phyloP scores from a whole-genome alignment of 2,888 invertebrate species.

The Phasia obesa region DNA sequence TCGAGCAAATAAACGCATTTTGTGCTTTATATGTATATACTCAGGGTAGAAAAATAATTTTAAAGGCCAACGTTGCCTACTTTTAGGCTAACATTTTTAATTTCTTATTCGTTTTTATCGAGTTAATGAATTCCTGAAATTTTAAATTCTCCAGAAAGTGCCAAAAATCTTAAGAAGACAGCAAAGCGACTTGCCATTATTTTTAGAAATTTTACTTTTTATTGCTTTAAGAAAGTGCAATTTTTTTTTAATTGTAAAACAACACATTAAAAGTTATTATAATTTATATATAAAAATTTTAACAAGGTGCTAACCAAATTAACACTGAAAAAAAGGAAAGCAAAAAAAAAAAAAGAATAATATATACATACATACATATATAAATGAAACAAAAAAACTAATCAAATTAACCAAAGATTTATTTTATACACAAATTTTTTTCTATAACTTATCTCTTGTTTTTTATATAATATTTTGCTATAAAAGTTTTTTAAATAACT shows the following conservation, averaged over 20 bases:
- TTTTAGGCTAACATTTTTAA: too few species aligned
- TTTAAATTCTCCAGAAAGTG: conserved; percentile 26
- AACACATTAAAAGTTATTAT: conserved; percentile 38
- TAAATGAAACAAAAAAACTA: conserved; percentile 70
- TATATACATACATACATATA: too few species aligned
- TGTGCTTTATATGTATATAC: too few species aligned
- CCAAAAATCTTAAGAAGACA: conserved; percentile 17
- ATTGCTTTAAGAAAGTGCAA: conserved; percentile 51
- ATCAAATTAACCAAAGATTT: conserved; percentile 73
- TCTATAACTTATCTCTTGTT: conserved; percentile 5
- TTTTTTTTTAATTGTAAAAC: conserved; percentile 43
- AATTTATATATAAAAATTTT: conserved; percentile 42
- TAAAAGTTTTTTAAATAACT: conserved; percentile 5
- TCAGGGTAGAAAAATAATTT: too few species aligned
- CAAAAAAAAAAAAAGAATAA: conserved; percentile 33
- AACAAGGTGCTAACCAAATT: conserved; percentile 61
- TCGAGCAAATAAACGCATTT: too few species aligned
- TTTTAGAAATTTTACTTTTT: not conserved
- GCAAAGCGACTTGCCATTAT: conserved; percentile 47
- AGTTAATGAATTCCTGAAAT: not conserved
- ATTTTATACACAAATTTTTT: conserved; percentile 55
- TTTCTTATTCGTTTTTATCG: too few species aligned
- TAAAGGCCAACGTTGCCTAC: too few species aligned
- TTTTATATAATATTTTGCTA: conserved; percentile 39
- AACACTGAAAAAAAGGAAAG: conserved; percentile 57